Base-by-base conservation (phyloP, 2,797 vertebrate genomes). In the Etheostoma nigrum region DNA sequence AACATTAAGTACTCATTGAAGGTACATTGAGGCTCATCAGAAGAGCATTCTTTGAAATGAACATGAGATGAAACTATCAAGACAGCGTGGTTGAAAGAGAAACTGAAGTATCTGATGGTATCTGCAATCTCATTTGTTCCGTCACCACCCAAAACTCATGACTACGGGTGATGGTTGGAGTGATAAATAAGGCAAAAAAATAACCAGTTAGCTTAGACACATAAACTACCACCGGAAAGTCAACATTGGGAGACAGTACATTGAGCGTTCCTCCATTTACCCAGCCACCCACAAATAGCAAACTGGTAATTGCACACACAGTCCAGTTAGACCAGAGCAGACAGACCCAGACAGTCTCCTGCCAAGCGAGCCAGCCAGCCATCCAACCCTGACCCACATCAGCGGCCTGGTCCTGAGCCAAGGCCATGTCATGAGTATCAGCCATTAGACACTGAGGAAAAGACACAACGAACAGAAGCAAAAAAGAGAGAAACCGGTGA, bases 331-430 rank as follows among this genome's bases (percentile, higher is more conserved):
- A 65, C 57, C 5, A 7, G 66, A 71, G 75, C 66, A 67, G 74
- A 85, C 63, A 70, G 80, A 76, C 53, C 71, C 53, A 72, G 48
- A 67, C 36, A 40, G 10, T 82, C 49, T 63, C 47, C 61, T 81
- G 83, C 87, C 91, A 91, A 47, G 72, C 53, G 4, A 82, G 54
- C 71, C 78, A 81, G 67, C 72, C 84, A 66, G 36, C 36, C 78
- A 72, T 85, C 83, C 72, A 84, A 53, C 61, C 62, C 75, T 76
- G 83, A 84, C 78, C 87, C 74, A 87, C 82, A 85, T 88, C 70
- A 67, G 78, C 60, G 61, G 21, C 76, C 78, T 75, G 79, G 64
- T 74, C 54, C 58, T 42, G 66, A 64, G 69, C 86, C 80, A 81
- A 70, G 63, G 59, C 81, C 74, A 16, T 36, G 52, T 81, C 76